Evolutionary conservation across 2,888 invertebrate genomes (phyloP).

Genomic region (Mechanitis messenoides): DNA sequence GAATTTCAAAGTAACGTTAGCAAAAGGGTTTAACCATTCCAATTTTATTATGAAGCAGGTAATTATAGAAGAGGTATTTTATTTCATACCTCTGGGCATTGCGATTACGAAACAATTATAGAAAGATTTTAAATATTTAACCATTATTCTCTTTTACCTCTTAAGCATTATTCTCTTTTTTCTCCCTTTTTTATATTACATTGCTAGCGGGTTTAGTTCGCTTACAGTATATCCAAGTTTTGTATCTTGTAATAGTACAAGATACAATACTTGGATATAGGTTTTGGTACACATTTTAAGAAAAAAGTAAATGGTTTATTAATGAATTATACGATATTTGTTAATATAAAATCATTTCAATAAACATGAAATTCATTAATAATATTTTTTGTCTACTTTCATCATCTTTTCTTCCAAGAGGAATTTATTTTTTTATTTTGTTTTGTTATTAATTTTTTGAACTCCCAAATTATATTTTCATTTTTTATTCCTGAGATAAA

Average conservation of each 20-base stretch:
- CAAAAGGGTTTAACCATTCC: slow-evolving; percentile 8
- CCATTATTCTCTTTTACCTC: not conserved
- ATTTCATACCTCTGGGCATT: not conserved
- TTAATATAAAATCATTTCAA: too few relatives aligned
- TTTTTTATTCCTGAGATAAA: not conserved
- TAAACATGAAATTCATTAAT: too few relatives aligned
- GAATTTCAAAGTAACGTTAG: slow-evolving; percentile 10
- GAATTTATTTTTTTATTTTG: too few relatives aligned
- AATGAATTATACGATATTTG: too few relatives aligned
- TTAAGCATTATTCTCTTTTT: not conserved
- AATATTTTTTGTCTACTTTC: too few relatives aligned
- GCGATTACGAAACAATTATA: slow-evolving; percentile 3
- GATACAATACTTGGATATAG: too few relatives aligned
- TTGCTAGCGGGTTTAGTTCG: not conserved
- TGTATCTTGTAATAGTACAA: too few relatives aligned
- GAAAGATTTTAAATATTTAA: slow-evolving; percentile 1
- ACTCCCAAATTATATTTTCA: not conserved
- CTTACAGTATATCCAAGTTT: too few relatives aligned
- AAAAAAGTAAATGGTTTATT: too few relatives aligned
- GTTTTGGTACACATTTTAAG: too few relatives aligned
- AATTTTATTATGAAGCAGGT: slow-evolving; percentile 4
- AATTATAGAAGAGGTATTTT: not conserved
- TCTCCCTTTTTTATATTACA: not conserved
- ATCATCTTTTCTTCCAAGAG: too few relatives aligned
- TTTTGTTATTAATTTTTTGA: not conserved